Conservation (phyloP, 2,113 vertebrate species). For the Hiodon tergisus region DNA sequence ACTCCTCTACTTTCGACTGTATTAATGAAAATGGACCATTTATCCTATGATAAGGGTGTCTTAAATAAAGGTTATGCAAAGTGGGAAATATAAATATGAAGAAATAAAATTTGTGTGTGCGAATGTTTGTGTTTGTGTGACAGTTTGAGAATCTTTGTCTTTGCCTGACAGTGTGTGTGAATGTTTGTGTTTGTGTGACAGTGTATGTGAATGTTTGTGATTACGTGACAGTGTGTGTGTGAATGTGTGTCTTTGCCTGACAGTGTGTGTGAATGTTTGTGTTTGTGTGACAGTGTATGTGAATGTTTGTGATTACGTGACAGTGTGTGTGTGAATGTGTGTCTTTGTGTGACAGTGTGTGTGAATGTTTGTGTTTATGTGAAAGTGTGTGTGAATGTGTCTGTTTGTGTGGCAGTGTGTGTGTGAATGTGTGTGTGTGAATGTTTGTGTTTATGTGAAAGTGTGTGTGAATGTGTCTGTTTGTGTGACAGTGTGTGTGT, state of each 20-base stretch:
- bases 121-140: background rate
- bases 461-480: background rate
- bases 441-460: background rate
- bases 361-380: too few relatives aligned
- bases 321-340: background rate
- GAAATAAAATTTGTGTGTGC: background rate
- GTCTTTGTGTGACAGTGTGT: slow-evolving; percentile 8
- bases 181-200: background rate
- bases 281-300: background rate
- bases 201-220: background rate
- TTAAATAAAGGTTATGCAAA: too few relatives aligned
- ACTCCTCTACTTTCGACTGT: too few relatives aligned
- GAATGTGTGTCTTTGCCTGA: background rate
- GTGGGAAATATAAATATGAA: too few relatives aligned
- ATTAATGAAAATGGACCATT: too few relatives aligned
- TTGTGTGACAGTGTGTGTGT: background rate
- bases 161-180: background rate
- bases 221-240: background rate
- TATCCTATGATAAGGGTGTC: too few relatives aligned
- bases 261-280: background rate
- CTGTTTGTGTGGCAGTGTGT: background rate
- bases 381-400: background rate
- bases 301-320: background rate
- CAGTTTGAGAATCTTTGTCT: background rate
- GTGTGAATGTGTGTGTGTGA: background rate